Evolutionary conservation across 2,797 vertebrate genomes (phyloP).

Genomic region (Psittacula derbiana): DNA sequence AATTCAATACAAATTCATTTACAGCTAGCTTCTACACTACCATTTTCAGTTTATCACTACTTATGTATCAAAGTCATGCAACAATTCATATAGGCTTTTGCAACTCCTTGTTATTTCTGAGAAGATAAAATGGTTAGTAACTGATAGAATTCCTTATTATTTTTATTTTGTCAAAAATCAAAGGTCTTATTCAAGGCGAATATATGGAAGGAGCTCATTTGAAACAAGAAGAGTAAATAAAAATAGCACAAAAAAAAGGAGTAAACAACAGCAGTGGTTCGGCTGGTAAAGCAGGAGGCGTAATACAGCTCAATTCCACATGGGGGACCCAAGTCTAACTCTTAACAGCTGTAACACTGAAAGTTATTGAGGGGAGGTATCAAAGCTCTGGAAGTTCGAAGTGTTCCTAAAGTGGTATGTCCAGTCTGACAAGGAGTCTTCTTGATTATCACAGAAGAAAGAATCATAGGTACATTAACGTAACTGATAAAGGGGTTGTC

Average conservation of each 20-base stretch:
- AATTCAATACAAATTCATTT: not conserved
- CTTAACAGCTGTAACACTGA: not conserved
- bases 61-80: not conserved
- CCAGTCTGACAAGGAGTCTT: not conserved
- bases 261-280: not conserved
- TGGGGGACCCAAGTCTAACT: conserved; percentile 42
- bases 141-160: not conserved
- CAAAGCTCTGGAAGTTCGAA: not conserved
- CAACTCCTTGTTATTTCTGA: not conserved
- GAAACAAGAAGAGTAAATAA: not conserved
- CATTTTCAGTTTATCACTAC: not conserved
- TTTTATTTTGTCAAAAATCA: not conserved
- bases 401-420: not conserved
- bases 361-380: rapidly evolving
- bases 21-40: not conserved
- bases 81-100: not conserved
- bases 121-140: not conserved
- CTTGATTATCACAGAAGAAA: rapidly evolving
- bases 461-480: not conserved
- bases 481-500: not conserved
- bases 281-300: not conserved
- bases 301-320: conserved; percentile 44
- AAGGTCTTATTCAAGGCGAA: not conserved
- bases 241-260: not conserved
- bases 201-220: not conserved